These are phyloP conservation scores for Pterocles orientalis DNA, from an alignment of 2,113 vertebrate species.

Conservation along the genomic window DNA sequence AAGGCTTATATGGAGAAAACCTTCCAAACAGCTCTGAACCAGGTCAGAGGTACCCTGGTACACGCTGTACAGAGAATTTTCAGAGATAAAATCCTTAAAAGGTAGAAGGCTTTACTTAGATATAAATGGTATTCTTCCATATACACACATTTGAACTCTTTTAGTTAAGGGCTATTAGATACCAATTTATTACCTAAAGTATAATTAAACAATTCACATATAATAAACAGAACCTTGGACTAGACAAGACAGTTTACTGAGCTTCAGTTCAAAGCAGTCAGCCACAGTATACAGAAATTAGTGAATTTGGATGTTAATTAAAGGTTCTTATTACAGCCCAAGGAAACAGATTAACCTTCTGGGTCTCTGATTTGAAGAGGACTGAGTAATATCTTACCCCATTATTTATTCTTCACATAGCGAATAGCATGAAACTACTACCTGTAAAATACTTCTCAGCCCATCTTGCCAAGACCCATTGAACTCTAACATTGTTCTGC, in stretches of 20 bases:
- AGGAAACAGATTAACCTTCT: neutral
- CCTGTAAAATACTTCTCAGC: neutral
- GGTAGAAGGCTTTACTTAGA: neutral
- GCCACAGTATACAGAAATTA: neutral
- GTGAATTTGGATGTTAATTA: neutral
- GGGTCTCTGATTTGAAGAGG: neutral
- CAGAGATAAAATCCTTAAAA: conserved; percentile 37
- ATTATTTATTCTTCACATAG: neutral
- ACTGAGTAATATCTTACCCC: neutral
- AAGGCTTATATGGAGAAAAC: neutral
- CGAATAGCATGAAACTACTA: neutral
- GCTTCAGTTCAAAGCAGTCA: neutral
- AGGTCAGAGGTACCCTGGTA: neutral
- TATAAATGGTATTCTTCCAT: neutral
- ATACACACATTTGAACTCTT: neutral
- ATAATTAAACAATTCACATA: conserved; percentile 12
- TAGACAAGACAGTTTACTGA: neutral
- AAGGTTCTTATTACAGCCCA: neutral
- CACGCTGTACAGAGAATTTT: neutral
- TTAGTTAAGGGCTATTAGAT: neutral
- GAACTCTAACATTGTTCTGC: neutral
- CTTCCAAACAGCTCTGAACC: neutral
- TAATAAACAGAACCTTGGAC: neutral
- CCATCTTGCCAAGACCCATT: neutral
- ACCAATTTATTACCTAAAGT: neutral